Base-by-base conservation (phyloP, 2,113 vertebrate genomes). In the Toxotes jaculatrix region DNA sequence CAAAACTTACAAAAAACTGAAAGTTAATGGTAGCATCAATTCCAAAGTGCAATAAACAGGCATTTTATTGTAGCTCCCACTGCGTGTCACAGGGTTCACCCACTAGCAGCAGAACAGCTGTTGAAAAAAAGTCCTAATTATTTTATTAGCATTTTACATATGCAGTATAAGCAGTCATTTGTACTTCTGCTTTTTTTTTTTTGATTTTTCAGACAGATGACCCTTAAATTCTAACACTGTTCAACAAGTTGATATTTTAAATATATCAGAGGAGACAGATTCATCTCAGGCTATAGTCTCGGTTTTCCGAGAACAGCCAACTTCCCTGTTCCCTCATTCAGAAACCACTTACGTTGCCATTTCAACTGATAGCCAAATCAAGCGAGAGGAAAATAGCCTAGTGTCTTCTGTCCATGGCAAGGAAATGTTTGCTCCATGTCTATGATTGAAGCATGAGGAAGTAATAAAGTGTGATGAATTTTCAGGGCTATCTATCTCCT, bases 261-360 rank as follows among this genome's bases (percentile, higher is more conserved):
- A 83, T 42, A 56, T 17, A 76, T 47, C 73, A 66, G 34, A 63
- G 27, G 17, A 64, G 9, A 55, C 42, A 2, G 45, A 76, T 73
- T 90, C 23, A 63, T 63, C 49, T 67, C 65, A 16, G 34, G 34
- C 16, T 36, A 27, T 5, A 12, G 55, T 51, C 34, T 71, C 16
- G 5, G 13, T 82, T 90, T 93, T 90, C 82, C 59, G 69, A 89
- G 82, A 89, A 90, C 32, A 76, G 80, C 7, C 56, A 69, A 89
- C 82, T 92, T 92, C 88, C 83, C 59, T 82, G 32, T 92, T 85
- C 85, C 74, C 32, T 82, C 55, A 78, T 61, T 90, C 59, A 88
- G 78, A 90, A 88, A 86, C 77, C 76, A 87, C 83, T 80, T 73
- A 40, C 0, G 36, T 47, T 83, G 82, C 76, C 57, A 85, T 87